Conservation (phyloP, 53 echinoderm and acorn worm genomes). For the Mesocentrotus franciscanus region DNA sequence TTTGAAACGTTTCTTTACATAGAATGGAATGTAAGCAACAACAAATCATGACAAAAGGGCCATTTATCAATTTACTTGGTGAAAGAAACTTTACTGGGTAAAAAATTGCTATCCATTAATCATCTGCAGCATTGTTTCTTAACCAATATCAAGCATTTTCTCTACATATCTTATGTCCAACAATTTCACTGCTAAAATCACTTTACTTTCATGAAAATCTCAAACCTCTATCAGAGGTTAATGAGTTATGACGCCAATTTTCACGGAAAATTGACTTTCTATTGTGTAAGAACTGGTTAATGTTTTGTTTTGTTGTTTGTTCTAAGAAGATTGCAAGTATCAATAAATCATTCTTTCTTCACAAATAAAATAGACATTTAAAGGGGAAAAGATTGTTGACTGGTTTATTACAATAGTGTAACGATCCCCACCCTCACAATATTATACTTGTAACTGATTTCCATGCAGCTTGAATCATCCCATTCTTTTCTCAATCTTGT, state of each 20-base stretch:
- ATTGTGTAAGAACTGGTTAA: conserved; percentile 29
- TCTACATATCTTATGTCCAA: neutral
- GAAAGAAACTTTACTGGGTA: neutral
- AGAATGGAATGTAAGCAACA: neutral
- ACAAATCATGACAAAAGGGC: conserved; percentile 3
- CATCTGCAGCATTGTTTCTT: neutral
- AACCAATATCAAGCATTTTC: neutral
- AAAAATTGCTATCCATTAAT: conserved; percentile 14
- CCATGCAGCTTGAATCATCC: too few species aligned
- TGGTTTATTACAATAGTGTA: neutral
- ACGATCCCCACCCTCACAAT: too few species aligned
- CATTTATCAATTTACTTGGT: neutral
- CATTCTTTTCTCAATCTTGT: too few species aligned
- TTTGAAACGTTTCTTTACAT: neutral
- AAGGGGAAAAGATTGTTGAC: neutral
- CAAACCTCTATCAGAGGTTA: conserved; percentile 4
- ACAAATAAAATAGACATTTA: neutral
- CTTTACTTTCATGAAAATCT: neutral
- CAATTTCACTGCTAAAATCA: neutral
- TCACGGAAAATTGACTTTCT: conserved; percentile 27
- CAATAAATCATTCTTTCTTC: conserved; percentile 10
- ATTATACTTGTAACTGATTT: too few species aligned
- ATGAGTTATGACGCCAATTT: conserved; percentile 53
- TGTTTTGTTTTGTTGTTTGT: conserved; percentile 11
- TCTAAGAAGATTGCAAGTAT: neutral